Conservation (phyloP, 2,888 invertebrate species). For the Hydrotaea cyrtoneurina region DNA sequence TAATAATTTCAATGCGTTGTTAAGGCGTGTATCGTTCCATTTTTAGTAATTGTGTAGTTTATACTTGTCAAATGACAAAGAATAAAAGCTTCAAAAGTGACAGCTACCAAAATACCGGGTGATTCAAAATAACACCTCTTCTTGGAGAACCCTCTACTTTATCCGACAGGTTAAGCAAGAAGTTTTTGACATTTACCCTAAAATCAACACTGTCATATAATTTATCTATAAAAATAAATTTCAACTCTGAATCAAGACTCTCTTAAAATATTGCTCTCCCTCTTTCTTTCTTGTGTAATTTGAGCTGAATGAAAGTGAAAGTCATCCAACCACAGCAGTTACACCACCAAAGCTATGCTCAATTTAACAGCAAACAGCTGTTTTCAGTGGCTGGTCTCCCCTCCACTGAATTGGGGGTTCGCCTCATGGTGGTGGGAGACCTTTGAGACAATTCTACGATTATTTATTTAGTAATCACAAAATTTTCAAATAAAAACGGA, state of each 20-base stretch:
- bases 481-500: neutral
- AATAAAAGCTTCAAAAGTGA: too few relatives aligned
- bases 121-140: too few relatives aligned
- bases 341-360: conserved; percentile 16
- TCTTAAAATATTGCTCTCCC: conserved; percentile 32
- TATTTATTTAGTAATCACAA: conserved; percentile 5
- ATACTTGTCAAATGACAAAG: too few relatives aligned
- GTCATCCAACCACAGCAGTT: neutral
- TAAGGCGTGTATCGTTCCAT: too few relatives aligned
- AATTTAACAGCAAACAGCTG: conserved; percentile 29
- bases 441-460: conserved; percentile 34
- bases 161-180: too few relatives aligned
- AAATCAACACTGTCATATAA: too few relatives aligned
- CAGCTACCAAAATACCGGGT: too few relatives aligned
- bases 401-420: neutral
- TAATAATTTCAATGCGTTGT: too few relatives aligned
- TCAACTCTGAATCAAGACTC: conserved; percentile 20
- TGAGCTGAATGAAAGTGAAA: conserved; percentile 33
- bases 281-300: conserved; percentile 7
- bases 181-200: too few relatives aligned
- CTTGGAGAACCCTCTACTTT: too few relatives aligned
- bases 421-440: neutral
- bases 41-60: too few relatives aligned
- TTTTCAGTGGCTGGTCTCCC: conserved; percentile 7
- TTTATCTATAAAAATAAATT: neutral